Base-by-base conservation (phyloP, 2,797 vertebrate genomes). In the Capromys pilorides region DNA sequence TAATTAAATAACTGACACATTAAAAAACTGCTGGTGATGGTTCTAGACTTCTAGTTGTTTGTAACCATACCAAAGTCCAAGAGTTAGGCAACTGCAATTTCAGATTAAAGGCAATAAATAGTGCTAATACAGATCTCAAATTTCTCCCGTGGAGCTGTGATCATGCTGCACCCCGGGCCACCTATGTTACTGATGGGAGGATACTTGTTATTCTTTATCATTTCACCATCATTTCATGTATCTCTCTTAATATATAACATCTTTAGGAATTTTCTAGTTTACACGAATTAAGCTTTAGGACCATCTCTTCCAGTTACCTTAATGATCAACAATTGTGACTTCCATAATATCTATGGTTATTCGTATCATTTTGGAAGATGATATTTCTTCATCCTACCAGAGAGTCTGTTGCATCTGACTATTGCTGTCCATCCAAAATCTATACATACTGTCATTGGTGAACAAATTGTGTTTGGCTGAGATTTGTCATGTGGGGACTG, bases 181-280 rank as follows among this genome's bases (percentile, higher is more conserved):
- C 16, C 6, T n/a, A 2, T 2, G 3, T 39, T 59, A 33, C 59
- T n/a, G 10, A 5, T 59, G 28, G 33, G 22, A 86, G 16, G 14
- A 78, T 16, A 31, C 18, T 86, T 93, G 11, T 69, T 28, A 12
- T 36, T 51, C 18, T n/a, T n/a, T 14, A 28, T 0, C 31, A 45
- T 36, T 59, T 81, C 45, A 22, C 36, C 71, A 22, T 41, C 39
- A 51, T 1, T 12, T 19, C 36, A 13, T 4, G 3, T 80, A 10
- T 61, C 18, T 92, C 1, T 88, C 81, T 90, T 91, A 4, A 33
- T 57, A 90, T 28, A 8, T 92, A 83, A 64, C 22, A 61, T 83
- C 61, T 92, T 86, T 90, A 61, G n/a, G 91, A 64, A 54, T 71
- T 78, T 93, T n/a, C 64, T 85, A n/a, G 39, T 83, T 81, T 54